Evolutionary conservation across 2,888 invertebrate genomes (phyloP).

Genomic region (Campopleginae sp.): DNA sequence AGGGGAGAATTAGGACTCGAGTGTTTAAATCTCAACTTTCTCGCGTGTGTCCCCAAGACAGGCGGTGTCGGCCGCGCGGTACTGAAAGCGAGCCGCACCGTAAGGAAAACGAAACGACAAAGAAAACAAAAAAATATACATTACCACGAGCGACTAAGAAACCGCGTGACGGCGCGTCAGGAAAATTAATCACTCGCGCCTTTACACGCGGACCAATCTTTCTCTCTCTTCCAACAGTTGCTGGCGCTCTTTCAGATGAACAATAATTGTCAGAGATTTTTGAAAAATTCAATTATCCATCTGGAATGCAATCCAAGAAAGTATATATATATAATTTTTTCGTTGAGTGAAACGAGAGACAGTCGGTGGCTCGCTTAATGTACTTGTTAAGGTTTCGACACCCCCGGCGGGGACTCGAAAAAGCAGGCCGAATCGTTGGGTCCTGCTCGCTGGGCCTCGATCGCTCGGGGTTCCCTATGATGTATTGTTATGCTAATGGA

Average conservation of each 20-base stretch:
- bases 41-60: conserved; percentile 41
- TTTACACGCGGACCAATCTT: conserved; percentile 1
- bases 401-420: conserved; percentile 72
- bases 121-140: conserved; percentile 1
- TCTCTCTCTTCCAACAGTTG: background rate
- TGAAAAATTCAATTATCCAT: too few species aligned
- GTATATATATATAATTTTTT: too few species aligned
- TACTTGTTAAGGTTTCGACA: too few species aligned
- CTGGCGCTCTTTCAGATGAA: background rate
- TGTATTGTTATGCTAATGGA: conserved; percentile 82
- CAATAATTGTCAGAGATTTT: conserved; percentile 22
- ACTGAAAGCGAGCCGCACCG: conserved; percentile 23
- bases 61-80: too few species aligned
- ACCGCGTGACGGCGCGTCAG: conserved; percentile 15
- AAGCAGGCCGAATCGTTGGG: conserved; percentile 72
- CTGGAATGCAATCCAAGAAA: too few species aligned
- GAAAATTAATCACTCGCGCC: conserved; percentile 36
- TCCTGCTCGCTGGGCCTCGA: conserved; percentile 73
- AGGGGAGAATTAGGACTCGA: conserved; percentile 70
- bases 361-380: background rate
- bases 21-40: conserved; percentile 69
- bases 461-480: conserved; percentile 73
- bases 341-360: background rate
- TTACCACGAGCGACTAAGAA: conserved; percentile 10
- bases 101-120: conserved; percentile 15